Evolutionary conservation across 2,797 vertebrate species (phyloP), one percentile per base, ranked within the genome.

Genomic region (Urosaurus nigricauda): DNA sequence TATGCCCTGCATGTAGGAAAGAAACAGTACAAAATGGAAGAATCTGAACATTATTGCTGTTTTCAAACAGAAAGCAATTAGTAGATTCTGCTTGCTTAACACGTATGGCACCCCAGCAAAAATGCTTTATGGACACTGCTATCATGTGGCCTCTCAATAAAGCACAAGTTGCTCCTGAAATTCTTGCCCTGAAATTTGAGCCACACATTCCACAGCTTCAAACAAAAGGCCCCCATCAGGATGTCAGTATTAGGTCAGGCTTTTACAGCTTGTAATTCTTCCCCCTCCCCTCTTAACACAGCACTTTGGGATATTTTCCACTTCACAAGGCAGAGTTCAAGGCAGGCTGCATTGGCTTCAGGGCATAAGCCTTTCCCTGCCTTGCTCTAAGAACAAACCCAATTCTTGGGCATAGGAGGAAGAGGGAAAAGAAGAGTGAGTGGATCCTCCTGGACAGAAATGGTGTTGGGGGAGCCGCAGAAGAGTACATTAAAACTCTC

Each of bases 221-320:
- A 96, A 97, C 94, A 97, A 95, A 92, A 96, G 94, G 93, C 93
- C 93, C 92, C 89, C 53, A 16, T 94, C 94, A 94, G 94, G 93
- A 96, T 88, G 93, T 94, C 95, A 95, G 93, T 89, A 90, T 95
- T 90, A 95, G 94, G 94, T 96, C 95, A 96, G 94, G 92, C 94
- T 92, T 94, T 94, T 92, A 91, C 60, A 82, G 86, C 90, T 86
- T 56, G 75, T 84, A 91, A 32, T 29, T 90, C 78, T 56, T 56
- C 73, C 35, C 13, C 32, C 32, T 12, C 43, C 21, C 32, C 73
- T 75, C 79, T 85, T 85, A 86, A 87, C 87, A 77, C 77, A 24
- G 37, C 88, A 89, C 83, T 85, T n/a, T 58, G 83, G 80, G 43
- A 43, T 90, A 93, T 92, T 84, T 91, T 89, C 93, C 91, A 93